Conservation (phyloP, 2,113 vertebrate genomes). For the Dendrocopos noguchii region DNA sequence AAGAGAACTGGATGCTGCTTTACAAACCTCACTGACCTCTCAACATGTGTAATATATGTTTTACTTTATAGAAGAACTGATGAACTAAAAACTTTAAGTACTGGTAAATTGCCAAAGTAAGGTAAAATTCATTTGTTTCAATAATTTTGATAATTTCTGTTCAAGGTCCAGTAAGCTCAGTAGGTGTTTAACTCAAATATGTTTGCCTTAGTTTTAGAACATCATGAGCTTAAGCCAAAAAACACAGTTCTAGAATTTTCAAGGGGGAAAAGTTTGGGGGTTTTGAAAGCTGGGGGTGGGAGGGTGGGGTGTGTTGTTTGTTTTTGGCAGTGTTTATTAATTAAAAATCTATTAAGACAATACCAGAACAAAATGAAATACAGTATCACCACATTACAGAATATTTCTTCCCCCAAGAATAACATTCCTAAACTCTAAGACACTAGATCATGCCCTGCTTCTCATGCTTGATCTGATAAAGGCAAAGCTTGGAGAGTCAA, state of each 20-base stretch:
- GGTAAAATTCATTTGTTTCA: background rate
- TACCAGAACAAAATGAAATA: background rate
- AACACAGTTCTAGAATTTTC: background rate
- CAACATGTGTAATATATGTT: background rate
- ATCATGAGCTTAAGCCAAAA: background rate
- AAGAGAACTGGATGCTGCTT: background rate
- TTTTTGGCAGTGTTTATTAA: background rate
- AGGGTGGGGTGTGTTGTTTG: too few relatives aligned
- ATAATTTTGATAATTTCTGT: background rate
- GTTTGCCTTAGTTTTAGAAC: background rate
- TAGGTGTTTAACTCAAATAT: background rate
- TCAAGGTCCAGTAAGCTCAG: background rate
- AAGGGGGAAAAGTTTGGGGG: background rate
- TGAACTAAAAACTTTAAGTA: background rate
- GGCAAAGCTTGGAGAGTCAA: background rate
- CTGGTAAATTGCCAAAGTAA: background rate
- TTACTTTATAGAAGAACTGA: background rate
- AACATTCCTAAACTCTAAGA: background rate
- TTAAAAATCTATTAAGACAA: background rate
- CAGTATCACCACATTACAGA: background rate
- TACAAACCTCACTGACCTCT: background rate
- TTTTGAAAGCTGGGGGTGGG: background rate
- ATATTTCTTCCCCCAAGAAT: background rate
- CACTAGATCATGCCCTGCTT: background rate
- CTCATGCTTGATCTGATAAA: background rate